These are phyloP conservation scores for Fregetta grallaria DNA, from an alignment of 2,113 vertebrate species.

Conservation along the genomic window DNA sequence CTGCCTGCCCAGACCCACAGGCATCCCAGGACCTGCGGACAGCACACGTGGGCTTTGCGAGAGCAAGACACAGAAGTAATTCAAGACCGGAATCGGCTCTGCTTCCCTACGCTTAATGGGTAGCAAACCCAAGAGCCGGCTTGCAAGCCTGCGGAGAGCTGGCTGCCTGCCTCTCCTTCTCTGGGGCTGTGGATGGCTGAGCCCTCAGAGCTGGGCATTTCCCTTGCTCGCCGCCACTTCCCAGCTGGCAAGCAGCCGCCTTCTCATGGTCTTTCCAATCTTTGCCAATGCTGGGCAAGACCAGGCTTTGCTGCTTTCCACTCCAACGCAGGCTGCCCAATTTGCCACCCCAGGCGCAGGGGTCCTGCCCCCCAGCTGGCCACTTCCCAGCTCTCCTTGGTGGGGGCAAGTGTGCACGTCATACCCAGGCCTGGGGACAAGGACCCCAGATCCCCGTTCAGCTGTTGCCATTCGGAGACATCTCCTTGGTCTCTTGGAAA, in stretches of 20 bases:
- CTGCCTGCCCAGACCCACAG: background rate
- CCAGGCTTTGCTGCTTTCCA: background rate
- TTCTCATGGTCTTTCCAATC: background rate
- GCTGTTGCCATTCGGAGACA: background rate
- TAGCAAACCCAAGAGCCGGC: background rate
- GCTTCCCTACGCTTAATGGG: background rate
- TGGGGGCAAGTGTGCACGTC: accelerated
- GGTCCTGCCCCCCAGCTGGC: background rate
- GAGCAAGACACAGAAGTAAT: background rate
- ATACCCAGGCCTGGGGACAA: background rate
- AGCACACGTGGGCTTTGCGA: background rate
- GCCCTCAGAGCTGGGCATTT: background rate
- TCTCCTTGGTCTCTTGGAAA: conserved; percentile 7
- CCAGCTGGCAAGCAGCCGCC: background rate
- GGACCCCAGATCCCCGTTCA: background rate
- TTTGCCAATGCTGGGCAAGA: background rate
- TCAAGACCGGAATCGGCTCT: background rate
- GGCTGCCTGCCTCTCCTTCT: background rate
- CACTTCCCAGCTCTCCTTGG: accelerated
- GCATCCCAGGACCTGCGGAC: background rate
- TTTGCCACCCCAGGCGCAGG: background rate
- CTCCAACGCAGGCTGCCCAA: accelerated
- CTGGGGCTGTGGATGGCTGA: background rate
- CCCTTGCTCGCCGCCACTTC: background rate
- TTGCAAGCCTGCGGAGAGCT: background rate